phyloP scores from a whole-genome alignment of 1,140 invertebrate genomes.

The Lordiphosa stackelbergi region DNA sequence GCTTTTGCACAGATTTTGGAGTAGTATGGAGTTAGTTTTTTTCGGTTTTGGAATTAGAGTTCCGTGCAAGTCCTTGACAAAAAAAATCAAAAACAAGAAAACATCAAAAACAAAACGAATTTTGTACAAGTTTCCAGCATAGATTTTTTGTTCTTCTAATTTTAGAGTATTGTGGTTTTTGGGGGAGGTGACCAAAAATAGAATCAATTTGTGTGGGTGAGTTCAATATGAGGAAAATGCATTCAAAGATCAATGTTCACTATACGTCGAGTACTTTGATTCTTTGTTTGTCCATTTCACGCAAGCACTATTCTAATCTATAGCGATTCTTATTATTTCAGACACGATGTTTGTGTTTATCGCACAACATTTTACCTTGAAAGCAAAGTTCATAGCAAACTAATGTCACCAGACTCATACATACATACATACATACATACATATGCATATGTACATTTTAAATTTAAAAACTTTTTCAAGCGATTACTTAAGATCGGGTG shows the following conservation, averaged over 20 bases:
- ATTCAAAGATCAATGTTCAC: slow-evolving; percentile 3
- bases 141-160: slow-evolving; percentile 11
- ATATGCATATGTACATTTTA: slow-evolving; percentile 6
- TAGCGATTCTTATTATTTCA: slow-evolving; percentile 5
- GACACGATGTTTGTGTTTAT: slow-evolving; percentile 31
- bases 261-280: background rate
- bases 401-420: slow-evolving; percentile 13
- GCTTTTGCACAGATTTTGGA: too few relatives aligned
- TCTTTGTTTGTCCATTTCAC: slow-evolving; percentile 8
- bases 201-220: slow-evolving; percentile 19
- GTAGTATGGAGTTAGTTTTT: too few relatives aligned
- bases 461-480: slow-evolving; percentile 25
- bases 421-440: background rate
- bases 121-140: too few relatives aligned
- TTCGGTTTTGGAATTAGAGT: too few relatives aligned
- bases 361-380: slow-evolving; percentile 51
- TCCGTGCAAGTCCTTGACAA: too few relatives aligned
- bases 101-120: too few relatives aligned
- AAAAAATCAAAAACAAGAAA: too few relatives aligned
- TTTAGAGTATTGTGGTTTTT: slow-evolving; percentile 22
- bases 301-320: slow-evolving; percentile 31
- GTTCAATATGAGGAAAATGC: background rate
- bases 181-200: slow-evolving; percentile 9
- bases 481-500: slow-evolving; percentile 56
- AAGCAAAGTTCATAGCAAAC: slow-evolving; percentile 59